Conservation (phyloP, 2,113 vertebrate species). For the Scomber colias region DNA sequence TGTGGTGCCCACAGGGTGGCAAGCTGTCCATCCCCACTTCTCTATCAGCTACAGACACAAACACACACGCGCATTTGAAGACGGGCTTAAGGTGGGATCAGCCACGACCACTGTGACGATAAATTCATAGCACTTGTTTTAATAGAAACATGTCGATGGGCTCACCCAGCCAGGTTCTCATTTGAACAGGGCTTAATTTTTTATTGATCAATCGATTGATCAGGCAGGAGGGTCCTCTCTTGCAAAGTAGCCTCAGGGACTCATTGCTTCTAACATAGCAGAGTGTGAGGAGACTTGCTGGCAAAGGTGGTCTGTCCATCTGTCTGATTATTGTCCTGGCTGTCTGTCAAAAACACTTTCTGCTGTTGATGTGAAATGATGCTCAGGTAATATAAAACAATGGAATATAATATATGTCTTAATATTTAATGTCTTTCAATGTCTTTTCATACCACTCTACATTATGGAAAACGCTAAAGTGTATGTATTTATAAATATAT, state of each 20-base stretch:
- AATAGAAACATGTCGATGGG: slow-evolving; percentile 61
- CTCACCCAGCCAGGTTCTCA: slow-evolving; percentile 56
- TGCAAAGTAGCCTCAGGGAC: slow-evolving; percentile 58
- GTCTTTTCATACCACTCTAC: not conserved
- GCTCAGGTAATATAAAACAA: slow-evolving; percentile 3
- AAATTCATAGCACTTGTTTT: slow-evolving; percentile 67
- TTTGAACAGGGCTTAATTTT: slow-evolving; percentile 62
- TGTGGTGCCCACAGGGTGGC: slow-evolving; percentile 81
- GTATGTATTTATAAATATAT: too few species aligned
- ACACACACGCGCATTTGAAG: slow-evolving; percentile 30
- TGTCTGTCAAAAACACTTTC: slow-evolving; percentile 47
- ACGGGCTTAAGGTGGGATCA: slow-evolving; percentile 57
- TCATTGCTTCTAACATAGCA: slow-evolving; percentile 40
- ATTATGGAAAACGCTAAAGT: not conserved
- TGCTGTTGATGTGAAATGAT: not conserved
- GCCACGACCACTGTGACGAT: slow-evolving; percentile 45
- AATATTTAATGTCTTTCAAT: not conserved
- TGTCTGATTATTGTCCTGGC: slow-evolving; percentile 55
- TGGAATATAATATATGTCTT: not conserved
- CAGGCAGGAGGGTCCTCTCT: slow-evolving; percentile 47
- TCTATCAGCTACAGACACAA: slow-evolving; percentile 42
- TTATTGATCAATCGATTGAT: slow-evolving; percentile 68
- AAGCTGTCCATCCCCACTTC: slow-evolving; percentile 83
- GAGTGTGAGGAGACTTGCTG: slow-evolving; percentile 44
- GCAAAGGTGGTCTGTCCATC: slow-evolving; percentile 58